A percentile compares a stretch with the other conserved stretches of the same genome.
These are phyloP conservation scores for Phaetusa simplex DNA, from an alignment of 2,113 vertebrate genomes.

Conservation along the genomic window DNA sequence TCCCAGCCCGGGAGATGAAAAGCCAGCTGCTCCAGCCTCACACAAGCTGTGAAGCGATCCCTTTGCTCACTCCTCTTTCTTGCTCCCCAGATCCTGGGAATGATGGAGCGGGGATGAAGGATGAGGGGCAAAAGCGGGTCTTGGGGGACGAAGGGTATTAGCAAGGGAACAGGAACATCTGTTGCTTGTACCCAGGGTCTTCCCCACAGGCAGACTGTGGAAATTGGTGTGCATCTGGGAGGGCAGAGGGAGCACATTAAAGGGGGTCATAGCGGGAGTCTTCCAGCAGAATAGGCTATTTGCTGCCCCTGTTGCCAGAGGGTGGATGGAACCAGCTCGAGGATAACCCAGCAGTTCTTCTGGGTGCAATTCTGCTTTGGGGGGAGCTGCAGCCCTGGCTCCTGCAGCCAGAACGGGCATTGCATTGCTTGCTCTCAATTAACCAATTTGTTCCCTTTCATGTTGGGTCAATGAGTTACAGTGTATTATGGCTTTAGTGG, in stretches of 20 bases:
- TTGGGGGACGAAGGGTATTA: background rate
- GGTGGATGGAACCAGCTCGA: background rate
- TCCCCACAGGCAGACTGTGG: background rate
- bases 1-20: background rate
- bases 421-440: background rate
- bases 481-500: background rate
- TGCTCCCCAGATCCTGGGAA: background rate
- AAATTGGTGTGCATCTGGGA: background rate
- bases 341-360: background rate
- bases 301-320: background rate
- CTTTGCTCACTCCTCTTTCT: background rate
- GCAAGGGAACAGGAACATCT: background rate
- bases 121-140: background rate
- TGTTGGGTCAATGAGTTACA: background rate
- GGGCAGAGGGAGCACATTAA: background rate
- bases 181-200: background rate
- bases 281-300: background rate
- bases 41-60: background rate
- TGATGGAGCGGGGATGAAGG: background rate
- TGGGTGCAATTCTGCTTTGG: background rate
- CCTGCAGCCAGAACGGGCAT: background rate
- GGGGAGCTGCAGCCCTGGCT: background rate
- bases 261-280: background rate
- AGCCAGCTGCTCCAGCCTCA: background rate
- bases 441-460: slow-evolving; percentile 3